Percentiles rank a stretch among this genome's conserved stretches.
phyloP scores from a whole-genome alignment of 1,140 invertebrate genomes.

The Achatina immaculata region DNA sequence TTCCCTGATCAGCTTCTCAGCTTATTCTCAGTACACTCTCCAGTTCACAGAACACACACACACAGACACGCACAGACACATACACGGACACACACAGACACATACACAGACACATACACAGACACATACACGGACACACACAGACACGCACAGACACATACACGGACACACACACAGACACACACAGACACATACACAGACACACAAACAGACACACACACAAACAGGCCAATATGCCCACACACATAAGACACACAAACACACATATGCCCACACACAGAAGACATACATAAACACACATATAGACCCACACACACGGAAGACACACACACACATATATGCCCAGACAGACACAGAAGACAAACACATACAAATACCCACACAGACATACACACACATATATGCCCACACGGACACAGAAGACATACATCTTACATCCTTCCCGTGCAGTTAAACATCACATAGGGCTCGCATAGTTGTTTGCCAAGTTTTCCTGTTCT shows the following conservation, averaged over 20 bases:
- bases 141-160: constrained; percentile 14
- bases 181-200: too few relatives aligned
- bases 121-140: constrained; percentile 4
- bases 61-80: constrained; percentile 3
- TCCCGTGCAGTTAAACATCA: too few relatives aligned
- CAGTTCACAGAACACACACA: background rate
- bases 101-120: constrained; percentile 6
- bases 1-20: too few relatives aligned
- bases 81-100: constrained; percentile 6
- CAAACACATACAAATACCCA: background rate
- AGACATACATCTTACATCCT: background rate
- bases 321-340: constrained; percentile 1
- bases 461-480: too few relatives aligned
- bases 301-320: constrained; percentile 7
- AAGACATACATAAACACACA: background rate
- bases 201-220: constrained; percentile 2
- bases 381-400: constrained; percentile 7
- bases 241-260: constrained; percentile 10
- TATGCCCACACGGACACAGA: background rate
- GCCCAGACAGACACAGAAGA: background rate
- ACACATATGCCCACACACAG: background rate
- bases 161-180: background rate
- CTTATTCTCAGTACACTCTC: too few relatives aligned
- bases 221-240: background rate
- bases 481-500: too few relatives aligned